Evolutionary conservation across 2,113 vertebrate genomes (phyloP).

Genomic region (Zosterops borbonicus): DNA sequence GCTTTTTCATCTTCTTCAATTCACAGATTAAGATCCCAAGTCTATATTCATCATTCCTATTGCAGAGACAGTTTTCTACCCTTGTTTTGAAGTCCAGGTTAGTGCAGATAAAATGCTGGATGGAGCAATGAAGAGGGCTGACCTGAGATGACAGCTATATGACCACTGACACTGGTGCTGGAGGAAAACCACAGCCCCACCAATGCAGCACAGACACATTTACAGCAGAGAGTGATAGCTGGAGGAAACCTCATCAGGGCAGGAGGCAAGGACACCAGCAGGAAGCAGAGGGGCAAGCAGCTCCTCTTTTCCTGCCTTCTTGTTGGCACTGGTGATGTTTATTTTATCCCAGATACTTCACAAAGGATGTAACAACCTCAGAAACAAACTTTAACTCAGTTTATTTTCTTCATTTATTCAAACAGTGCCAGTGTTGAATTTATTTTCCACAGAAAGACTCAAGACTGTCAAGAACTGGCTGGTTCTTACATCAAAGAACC

Average conservation of each 20-base stretch:
- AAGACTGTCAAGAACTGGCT: not conserved
- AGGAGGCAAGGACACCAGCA: not conserved
- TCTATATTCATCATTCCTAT: not conserved
- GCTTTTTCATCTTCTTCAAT: not conserved
- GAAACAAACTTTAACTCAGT: not conserved
- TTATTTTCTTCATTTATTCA: not conserved
- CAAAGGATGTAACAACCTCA: not conserved
- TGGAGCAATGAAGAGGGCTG: not conserved
- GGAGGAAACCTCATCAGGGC: not conserved
- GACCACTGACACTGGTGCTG: rapidly evolving
- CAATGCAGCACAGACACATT: not conserved
- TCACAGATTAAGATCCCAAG: not conserved
- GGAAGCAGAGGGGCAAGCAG: not conserved
- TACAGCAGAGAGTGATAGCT: rapidly evolving
- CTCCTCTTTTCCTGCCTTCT: not conserved
- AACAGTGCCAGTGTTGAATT: not conserved
- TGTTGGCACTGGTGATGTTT: not conserved
- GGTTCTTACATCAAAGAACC: not conserved
- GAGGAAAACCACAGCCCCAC: not conserved
- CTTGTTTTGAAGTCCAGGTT: not conserved
- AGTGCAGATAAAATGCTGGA: not conserved
- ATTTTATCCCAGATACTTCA: not conserved
- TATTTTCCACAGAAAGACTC: not conserved
- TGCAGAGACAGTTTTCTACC: not conserved
- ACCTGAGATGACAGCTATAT: not conserved